Base-by-base conservation (phyloP, 2,113 vertebrate genomes). In the Nestor notabilis region DNA sequence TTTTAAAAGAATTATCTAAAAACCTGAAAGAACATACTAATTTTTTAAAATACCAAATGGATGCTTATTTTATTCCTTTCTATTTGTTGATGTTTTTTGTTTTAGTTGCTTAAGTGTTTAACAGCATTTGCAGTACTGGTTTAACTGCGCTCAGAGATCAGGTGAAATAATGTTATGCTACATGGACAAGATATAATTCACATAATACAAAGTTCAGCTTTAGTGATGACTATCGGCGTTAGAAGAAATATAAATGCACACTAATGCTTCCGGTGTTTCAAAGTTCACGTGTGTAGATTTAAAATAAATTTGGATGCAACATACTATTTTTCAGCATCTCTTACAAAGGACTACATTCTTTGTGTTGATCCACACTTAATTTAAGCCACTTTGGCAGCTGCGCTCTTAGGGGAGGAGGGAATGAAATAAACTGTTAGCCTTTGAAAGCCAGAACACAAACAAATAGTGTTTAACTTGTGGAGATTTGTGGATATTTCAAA, bases 391-490 rank as follows among this genome's bases (percentile, higher is more conserved):
- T 11, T 78, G 56, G 27, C 64, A 93, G 71, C 41, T 47, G 39
- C 1, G 1, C 49, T 92, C 27, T 65, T 76, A 43, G 58, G 25
- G 31, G 64, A 89, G 55, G 55, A 75, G 94, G 29, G 64, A 58
- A 21, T 7, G 12, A 89, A 87, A 56, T 55, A 11, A 72, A 68
- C 74, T 64, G 37, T 90, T 84, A 76, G 93, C 72, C 72, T 96
- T 75, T 94, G 72, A 6, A 21, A 92, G 60, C 77, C 87, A 89
- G 43, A 89, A 31, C 65, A 92, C 61, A 91, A 93, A 95, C 82
- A 96, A 81, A 68, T 8, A 19, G 7, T 72, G 69, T 79, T 85
- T 52, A 52, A 91, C 83, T 31, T 49, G 60, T 28, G 58, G 71
- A 74, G 41, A 21, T 68, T 61, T 46, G 70, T 65, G 89, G 47